Base-by-base conservation (phyloP, 2,113 vertebrate species). In the Pedionomus torquatus region DNA sequence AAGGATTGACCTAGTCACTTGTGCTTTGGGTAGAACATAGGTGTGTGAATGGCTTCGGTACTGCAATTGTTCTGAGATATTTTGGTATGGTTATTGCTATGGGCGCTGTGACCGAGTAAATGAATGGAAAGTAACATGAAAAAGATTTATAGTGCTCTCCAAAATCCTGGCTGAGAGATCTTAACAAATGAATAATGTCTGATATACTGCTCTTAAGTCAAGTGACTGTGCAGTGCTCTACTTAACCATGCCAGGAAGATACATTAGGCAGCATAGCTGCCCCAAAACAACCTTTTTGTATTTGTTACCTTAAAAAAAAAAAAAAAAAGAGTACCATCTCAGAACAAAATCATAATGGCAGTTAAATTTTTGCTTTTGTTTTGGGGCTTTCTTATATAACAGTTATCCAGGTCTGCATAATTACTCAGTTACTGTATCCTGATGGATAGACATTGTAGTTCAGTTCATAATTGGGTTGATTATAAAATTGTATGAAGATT, bases 131-230 rank as follows among this genome's bases (percentile, higher is more conserved):
- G 17, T 63, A 37, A 51, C 14, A 11, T 41, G 91, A 60, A 37
- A 83, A 60, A 55, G 70, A 21, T 3, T 0, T 43, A 11, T 4
- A 39, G 21, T 1, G 1, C 10, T 31, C 5, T 33, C 4, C 49
- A n/a, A 13, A 48, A 31, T 52, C 60, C 33, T 87, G 30, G 1
- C 28, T 43, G 39, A 75, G 64, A 63, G 20, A 35, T 68, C 30
- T 75, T 82, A 58, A 43, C 6, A 52, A 51, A 33, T 60, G 24
- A 92, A 49, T 64, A 33, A 8, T 55, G 35, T 8, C 17, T 61
- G n/a, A 31, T 85, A 28, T 0, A 9, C 6, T 91, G 5, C 37
- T 84, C 28, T 68, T 39, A 64, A 46, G 13, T 80, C 18, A 64
- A 48, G 13, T 44, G 52, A 23, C 19, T 46, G 21, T 25, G 14